Evolutionary conservation across 53 echinoderm and acorn worm species (phyloP), one percentile per base, ranked within the genome.

Genomic region (Holothuria scabra): DNA sequence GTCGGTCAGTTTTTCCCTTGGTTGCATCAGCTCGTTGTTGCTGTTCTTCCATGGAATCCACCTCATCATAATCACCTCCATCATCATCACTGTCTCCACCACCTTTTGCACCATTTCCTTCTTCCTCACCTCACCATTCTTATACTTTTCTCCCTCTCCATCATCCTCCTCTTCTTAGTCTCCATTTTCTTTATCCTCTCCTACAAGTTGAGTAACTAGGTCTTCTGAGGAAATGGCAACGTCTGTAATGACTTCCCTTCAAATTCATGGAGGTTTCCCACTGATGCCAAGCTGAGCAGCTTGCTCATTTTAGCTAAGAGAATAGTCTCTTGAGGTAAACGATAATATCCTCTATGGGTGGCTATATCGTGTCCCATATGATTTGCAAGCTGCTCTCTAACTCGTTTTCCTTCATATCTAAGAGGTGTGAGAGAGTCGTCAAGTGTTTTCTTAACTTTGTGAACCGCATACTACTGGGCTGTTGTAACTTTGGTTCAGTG

Each of bases 231-330:
- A 12, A 59, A 85, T 13, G 21, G 12, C 25, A 8, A 86, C 48
- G 5, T 86, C 86, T 81, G 4, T 34, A 87, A 68, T 8, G 87
- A 82, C 31, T 81, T 81, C 18, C 70, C 70, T 38, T 81, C 24
- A 69, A 26, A 68, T 46, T 82, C 24, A 25, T 22, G 3, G 9
- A 34, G 49, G 24, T 57, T 67, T 10, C 87, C 87, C n/a, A 82
- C 28, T 12, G 82, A 55, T 3, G 87, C 87, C 25, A 81, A 26
- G n/a, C 26, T 12, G 46, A 83, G 63, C 12, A 89, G 18, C 56
- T 84, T 89, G 65, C 89, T 89, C 75, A 85, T 68, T 80, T 89
- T 89, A 21, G 89, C 89, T 23, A 85, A 25, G 48, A 80, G 80
- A 19, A 85, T 56, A 3, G 84, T 84, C 31, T 88, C 88, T 2